These are phyloP conservation scores for Mesorhabditis belari DNA, from an alignment of 2,888 invertebrate genomes.

Conservation along the genomic window DNA sequence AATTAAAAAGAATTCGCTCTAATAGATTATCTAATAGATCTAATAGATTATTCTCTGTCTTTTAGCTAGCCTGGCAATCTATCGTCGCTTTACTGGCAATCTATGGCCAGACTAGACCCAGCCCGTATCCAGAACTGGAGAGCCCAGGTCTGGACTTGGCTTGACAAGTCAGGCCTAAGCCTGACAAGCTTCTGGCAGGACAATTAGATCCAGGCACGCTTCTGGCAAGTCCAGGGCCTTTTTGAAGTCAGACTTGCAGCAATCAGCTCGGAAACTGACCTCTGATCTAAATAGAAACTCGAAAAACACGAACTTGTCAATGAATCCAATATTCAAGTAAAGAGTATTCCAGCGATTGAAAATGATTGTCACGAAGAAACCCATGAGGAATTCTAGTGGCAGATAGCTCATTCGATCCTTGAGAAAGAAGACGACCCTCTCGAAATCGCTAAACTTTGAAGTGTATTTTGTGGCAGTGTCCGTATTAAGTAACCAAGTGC, in stretches of 20 bases:
- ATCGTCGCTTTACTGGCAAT: too few species aligned
- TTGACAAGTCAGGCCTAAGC: too few species aligned
- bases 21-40: too few species aligned
- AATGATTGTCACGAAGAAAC: slow-evolving; percentile 31
- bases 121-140: too few species aligned
- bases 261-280: not conserved
- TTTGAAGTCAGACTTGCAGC: not conserved
- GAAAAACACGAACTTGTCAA: slow-evolving; percentile 24
- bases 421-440: slow-evolving; percentile 23
- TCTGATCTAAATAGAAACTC: not conserved
- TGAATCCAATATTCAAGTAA: slow-evolving; percentile 34
- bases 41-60: too few species aligned
- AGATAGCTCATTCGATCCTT: slow-evolving; percentile 23
- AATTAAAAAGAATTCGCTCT: too few species aligned
- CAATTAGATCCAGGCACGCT: too few species aligned
- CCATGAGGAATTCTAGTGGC: slow-evolving; percentile 30
- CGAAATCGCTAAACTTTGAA: slow-evolving; percentile 22
- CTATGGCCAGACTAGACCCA: too few species aligned
- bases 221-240: not conserved
- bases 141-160: too few species aligned
- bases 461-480: too few species aligned
- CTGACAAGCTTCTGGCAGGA: too few species aligned
- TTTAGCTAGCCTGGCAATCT: too few species aligned
- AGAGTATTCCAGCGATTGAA: slow-evolving; percentile 32
- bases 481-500: not conserved